phyloP scores from a whole-genome alignment of 1,140 invertebrate genomes.

The Heliconius hermathena region DNA sequence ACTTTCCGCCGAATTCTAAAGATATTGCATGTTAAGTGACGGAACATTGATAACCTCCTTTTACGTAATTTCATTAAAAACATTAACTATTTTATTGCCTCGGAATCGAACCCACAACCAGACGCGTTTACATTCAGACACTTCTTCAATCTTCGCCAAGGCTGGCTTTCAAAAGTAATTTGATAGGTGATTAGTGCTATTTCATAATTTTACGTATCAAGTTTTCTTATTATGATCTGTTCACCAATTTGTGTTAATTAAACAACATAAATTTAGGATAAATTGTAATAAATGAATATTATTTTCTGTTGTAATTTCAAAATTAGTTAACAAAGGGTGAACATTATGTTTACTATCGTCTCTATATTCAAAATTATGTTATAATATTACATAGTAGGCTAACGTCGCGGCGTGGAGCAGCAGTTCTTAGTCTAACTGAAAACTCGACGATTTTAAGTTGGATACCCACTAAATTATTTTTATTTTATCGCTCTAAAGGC shows the following conservation, averaged over 20 bases:
- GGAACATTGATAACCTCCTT: no score
- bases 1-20: no score
- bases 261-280: background rate
- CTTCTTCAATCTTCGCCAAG: no score
- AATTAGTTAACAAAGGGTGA: background rate
- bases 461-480: no score
- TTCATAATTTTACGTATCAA: background rate
- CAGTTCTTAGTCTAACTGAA: no score
- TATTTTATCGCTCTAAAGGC: background rate
- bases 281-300: background rate
- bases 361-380: background rate
- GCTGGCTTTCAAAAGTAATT: background rate
- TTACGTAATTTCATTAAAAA: no score
- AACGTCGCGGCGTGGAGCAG: no score
- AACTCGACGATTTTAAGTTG: no score
- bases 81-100: no score
- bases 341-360: background rate
- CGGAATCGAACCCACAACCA: no score
- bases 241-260: conserved; percentile 2
- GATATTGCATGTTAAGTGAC: no score
- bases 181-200: background rate
- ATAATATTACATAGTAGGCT: background rate
- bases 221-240: background rate
- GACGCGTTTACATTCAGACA: no score
- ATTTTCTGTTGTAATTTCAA: background rate